Base-by-base conservation (phyloP, 2,888 invertebrate species). In the Thalpophila matura region DNA sequence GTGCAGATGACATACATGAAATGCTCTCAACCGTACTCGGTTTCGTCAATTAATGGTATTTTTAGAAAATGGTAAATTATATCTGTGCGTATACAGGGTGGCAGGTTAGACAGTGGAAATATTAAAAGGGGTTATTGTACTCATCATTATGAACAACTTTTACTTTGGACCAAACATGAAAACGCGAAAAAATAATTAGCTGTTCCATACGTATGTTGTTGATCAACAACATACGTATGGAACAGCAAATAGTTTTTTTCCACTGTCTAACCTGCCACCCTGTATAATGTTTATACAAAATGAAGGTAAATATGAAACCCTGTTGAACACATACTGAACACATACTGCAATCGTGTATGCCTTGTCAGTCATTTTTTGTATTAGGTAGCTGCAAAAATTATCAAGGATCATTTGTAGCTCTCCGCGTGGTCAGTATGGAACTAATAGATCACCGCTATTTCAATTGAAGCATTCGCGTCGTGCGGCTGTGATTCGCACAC, bases 401-500 rank as follows among this genome's bases (percentile, higher is more conserved):
- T 73, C 77, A 81, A 82, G 82, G 81, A 88, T 84, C 72, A 82
- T 83, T 83, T 79, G 64, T 71, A 76, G 68, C 63, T 69, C 63
- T 65, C 58, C 60, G 74, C 79, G 63, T 79, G 84, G 77, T 81
- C 82, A 80, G 79, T 56, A 79, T 67, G 49, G 35, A 22, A 10
- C 31, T 38, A n/a, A n/a, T 75, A 56, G 31, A 18, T 40, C 58
- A 55, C 24, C 72, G 67, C 64, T 90, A 90, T 86, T 90, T 84
- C 85, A 82, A 87, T 87, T 84, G 83, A 79, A 80, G 77, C 89
- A 76, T 80, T 85, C 86, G 82, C 64, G 77, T 77, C 83, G 83
- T 77, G 82, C 78, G 84, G 88, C 58, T 64, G 79, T 68, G 70
- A 74, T 76, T 80, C 76, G 82, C 53, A 76, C 68, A 65, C 61